These are phyloP conservation scores for Aplidium turbinatum DNA, from an alignment of 23 tunicate species.

Conservation along the genomic window DNA sequence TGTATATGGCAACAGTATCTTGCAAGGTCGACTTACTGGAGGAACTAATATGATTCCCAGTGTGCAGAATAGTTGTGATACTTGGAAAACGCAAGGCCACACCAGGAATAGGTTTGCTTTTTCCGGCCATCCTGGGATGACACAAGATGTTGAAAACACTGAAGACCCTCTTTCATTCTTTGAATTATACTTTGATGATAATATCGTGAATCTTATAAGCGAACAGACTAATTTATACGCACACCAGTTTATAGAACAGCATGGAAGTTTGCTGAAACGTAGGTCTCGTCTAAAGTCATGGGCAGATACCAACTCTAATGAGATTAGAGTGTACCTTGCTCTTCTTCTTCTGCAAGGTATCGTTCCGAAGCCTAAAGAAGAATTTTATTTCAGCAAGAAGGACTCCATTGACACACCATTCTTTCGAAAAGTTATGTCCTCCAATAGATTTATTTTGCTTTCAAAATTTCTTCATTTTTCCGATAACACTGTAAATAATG, in stretches of 20 bases:
- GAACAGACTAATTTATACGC: conserved; percentile 6
- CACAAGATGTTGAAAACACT: no score
- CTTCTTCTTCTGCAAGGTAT: conserved; percentile 26
- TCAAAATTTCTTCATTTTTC: conserved; percentile 13
- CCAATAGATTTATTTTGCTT: neutral
- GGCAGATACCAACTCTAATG: neutral
- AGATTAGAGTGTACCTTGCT: conserved; percentile 10
- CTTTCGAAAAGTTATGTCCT: conserved; percentile 4
- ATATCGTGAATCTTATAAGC: no score
- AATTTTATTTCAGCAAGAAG: neutral
- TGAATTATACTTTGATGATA: no score
- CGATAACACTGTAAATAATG: neutral
- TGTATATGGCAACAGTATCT: no score
- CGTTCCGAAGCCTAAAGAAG: neutral
- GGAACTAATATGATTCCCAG: no score
- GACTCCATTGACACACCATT: conserved; percentile 15
- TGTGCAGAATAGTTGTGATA: no score
- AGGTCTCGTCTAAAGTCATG: neutral
- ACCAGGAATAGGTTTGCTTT: no score
- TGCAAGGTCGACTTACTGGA: no score
- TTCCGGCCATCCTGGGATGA: no score
- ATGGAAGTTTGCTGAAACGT: neutral
- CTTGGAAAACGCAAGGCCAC: no score
- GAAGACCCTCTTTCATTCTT: no score
- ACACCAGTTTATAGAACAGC: neutral